phyloP scores from a whole-genome alignment of 1,140 invertebrate genomes.

The Linepithema humile region DNA sequence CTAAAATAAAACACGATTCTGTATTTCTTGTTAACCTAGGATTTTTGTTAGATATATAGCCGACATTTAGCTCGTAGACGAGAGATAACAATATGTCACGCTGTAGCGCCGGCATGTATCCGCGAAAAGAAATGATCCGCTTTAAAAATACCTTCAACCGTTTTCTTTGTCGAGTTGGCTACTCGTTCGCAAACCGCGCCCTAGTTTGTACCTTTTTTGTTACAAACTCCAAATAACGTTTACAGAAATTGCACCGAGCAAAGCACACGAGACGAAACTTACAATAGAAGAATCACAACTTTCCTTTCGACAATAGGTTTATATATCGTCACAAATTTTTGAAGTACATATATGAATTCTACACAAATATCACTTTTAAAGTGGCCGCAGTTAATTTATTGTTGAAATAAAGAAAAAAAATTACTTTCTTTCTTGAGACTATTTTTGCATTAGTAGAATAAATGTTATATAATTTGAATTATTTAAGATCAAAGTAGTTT shows the following conservation, averaged over 20 bases:
- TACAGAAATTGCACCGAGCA: neutral
- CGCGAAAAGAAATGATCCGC: neutral
- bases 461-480: neutral
- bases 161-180: neutral
- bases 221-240: neutral
- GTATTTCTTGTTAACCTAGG: neutral
- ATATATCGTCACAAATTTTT: neutral
- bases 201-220: neutral
- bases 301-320: neutral
- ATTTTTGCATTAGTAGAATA: neutral
- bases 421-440: neutral
- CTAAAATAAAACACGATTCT: neutral
- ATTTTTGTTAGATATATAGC: neutral
- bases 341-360: neutral
- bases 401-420: neutral
- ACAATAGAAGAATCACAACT: neutral
- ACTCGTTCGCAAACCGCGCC: neutral
- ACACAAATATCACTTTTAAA: neutral
- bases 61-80: neutral
- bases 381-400: neutral
- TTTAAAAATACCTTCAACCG: conserved; percentile 31
- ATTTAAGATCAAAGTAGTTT: neutral
- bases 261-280: neutral
- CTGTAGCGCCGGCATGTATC: neutral
- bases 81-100: conserved; percentile 3